Conservation (phyloP, 1,140 invertebrate genomes). For the Drosophila auraria region DNA sequence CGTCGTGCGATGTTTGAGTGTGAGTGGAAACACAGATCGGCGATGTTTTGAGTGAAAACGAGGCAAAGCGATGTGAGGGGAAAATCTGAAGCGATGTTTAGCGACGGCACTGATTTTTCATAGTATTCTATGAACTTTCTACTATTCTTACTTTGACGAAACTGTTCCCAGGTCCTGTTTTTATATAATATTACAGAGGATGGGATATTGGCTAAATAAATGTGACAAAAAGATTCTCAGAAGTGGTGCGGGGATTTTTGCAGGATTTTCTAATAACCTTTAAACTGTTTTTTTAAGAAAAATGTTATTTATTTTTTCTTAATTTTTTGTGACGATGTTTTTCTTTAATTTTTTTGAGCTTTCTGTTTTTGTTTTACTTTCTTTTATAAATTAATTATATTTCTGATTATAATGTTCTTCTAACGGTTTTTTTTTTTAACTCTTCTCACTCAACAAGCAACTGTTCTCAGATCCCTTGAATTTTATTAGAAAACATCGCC, state of each 20-base stretch:
- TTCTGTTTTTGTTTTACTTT: too few species aligned
- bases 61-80: constrained; percentile 13
- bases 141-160: not conserved
- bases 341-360: too few species aligned
- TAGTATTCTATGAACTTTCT: not conserved
- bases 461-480: constrained; percentile 64
- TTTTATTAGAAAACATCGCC: constrained; percentile 54
- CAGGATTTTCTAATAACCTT: too few species aligned
- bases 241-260: too few species aligned
- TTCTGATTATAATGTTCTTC: not conserved
- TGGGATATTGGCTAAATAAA: not conserved
- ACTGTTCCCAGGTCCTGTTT: constrained; percentile 11
- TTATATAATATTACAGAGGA: not conserved
- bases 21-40: constrained; percentile 38
- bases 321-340: too few species aligned
- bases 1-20: constrained; percentile 37
- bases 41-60: constrained; percentile 33
- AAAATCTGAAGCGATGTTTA: constrained; percentile 7
- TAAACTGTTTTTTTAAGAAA: too few species aligned
- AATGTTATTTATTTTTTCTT: too few species aligned
- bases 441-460: constrained; percentile 9
- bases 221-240: not conserved
- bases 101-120: constrained; percentile 31
- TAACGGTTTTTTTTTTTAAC: not conserved
- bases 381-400: too few species aligned